These are phyloP conservation scores for Acronicta aceris DNA, from an alignment of 2,888 invertebrate genomes.

Conservation along the genomic window DNA sequence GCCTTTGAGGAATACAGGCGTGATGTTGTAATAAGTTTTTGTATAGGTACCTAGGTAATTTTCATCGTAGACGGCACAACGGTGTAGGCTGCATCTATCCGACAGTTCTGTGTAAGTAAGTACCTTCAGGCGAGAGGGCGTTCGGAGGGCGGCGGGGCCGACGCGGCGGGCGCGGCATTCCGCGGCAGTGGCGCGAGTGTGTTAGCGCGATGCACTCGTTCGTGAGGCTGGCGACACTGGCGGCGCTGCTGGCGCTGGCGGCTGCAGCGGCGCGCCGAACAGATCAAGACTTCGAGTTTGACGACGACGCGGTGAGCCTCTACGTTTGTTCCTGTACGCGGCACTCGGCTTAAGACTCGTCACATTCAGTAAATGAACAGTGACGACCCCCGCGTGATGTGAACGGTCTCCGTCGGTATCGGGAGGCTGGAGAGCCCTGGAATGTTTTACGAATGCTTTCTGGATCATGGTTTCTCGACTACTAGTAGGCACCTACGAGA, in stretches of 20 bases:
- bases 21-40: no score
- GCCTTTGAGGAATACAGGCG: no score
- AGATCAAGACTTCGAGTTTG: slow-evolving; percentile 85
- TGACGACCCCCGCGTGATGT: no score
- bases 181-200: slow-evolving; percentile 55
- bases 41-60: no score
- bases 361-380: background rate
- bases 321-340: background rate
- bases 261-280: slow-evolving; percentile 61
- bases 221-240: slow-evolving; percentile 57
- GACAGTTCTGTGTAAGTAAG: background rate
- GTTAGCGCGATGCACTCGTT: slow-evolving; percentile 55
- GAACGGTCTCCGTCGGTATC: no score
- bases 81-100: slow-evolving; percentile 28
- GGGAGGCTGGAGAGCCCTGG: slow-evolving; percentile 2
- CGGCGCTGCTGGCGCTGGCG: slow-evolving; percentile 64
- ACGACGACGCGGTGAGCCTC: slow-evolving; percentile 76
- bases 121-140: slow-evolving; percentile 14
- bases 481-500: background rate
- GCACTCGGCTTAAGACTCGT: no score
- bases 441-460: slow-evolving; percentile 11
- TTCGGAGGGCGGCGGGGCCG: slow-evolving; percentile 30
- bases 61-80: slow-evolving; percentile 18
- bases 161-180: slow-evolving; percentile 29
- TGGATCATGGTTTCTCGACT: background rate